These are phyloP conservation scores for Drosophila monieri DNA, from an alignment of 2,888 invertebrate species.

Conservation along the genomic window DNA sequence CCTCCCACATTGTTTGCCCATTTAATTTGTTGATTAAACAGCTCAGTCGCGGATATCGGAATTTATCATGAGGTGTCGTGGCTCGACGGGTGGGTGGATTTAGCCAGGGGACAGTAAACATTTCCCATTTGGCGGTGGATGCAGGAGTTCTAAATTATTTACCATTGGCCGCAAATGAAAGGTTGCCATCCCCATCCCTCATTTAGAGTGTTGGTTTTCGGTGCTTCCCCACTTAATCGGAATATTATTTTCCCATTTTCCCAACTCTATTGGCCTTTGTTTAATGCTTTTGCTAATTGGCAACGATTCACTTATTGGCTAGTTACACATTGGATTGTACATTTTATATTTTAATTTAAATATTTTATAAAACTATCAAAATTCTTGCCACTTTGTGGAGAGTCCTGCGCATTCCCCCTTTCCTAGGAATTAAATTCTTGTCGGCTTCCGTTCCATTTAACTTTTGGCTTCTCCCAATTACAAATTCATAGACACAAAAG, in stretches of 20 bases:
- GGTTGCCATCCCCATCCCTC: conserved; percentile 3
- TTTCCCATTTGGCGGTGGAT: conserved; percentile 19
- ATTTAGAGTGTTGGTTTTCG: conserved; percentile 1
- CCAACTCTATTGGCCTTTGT: conserved; percentile 18
- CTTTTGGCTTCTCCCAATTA: conserved; percentile 27
- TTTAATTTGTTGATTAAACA: conserved; percentile 41
- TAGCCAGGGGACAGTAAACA: not conserved
- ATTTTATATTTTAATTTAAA: not conserved
- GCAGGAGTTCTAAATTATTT: conserved; percentile 46
- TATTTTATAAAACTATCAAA: not conserved
- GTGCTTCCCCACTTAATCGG: conserved; percentile 29
- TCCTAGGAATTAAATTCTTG: conserved; percentile 3
- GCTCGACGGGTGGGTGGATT: not conserved
- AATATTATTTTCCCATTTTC: conserved; percentile 23
- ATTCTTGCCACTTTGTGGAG: not conserved
- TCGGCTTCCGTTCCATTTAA: conserved; percentile 29
- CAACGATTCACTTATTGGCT: conserved; percentile 16
- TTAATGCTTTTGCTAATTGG: conserved; percentile 29
- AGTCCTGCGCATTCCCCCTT: no score
- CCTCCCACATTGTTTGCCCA: conserved; percentile 29
- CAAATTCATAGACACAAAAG: conserved; percentile 45
- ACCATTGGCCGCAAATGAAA: conserved; percentile 40
- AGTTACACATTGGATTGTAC: not conserved
- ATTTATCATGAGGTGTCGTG: conserved; percentile 13
- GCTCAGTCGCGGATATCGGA: conserved; percentile 10